Evolutionary conservation across 2,888 invertebrate species (phyloP).

Genomic region (Chelonus formosanus): DNA sequence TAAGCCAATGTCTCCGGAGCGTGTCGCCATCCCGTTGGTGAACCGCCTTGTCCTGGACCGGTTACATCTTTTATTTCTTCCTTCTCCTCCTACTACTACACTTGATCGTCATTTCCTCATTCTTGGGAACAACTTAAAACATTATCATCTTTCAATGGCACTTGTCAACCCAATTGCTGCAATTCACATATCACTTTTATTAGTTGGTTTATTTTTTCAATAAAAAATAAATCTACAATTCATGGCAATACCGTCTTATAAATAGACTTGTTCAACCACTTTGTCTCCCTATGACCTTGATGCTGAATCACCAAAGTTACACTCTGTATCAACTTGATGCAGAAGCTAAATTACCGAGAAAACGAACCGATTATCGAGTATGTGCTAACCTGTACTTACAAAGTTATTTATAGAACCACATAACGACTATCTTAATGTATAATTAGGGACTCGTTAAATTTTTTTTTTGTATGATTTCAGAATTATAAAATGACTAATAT

Average conservation of each 20-base stretch:
- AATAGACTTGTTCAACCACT: conserved; percentile 36
- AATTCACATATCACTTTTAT: background rate
- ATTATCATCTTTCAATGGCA: background rate
- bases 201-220: background rate
- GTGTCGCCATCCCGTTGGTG: conserved; percentile 38
- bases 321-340: conserved; percentile 14
- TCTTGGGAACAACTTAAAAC: conserved; percentile 37
- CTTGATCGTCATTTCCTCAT: conserved; percentile 47
- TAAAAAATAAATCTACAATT: conserved; percentile 24
- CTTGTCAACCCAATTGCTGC: background rate
- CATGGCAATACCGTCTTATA: conserved; percentile 35
- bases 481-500: too few species aligned
- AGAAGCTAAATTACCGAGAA: too few species aligned
- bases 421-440: too few species aligned
- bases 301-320: conserved; percentile 34
- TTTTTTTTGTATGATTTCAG: too few species aligned
- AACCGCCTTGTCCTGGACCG: conserved; percentile 45
- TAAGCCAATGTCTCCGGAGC: conserved; percentile 17
- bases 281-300: conserved; percentile 34
- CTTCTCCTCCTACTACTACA: conserved; percentile 37
- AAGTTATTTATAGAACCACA: too few species aligned
- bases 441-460: too few species aligned
- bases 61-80: conserved; percentile 49
- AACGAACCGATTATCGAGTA: conserved; percentile 16
- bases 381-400: conserved; percentile 4